phyloP scores from a whole-genome alignment of 2,888 invertebrate genomes.

The Agrotis puta region DNA sequence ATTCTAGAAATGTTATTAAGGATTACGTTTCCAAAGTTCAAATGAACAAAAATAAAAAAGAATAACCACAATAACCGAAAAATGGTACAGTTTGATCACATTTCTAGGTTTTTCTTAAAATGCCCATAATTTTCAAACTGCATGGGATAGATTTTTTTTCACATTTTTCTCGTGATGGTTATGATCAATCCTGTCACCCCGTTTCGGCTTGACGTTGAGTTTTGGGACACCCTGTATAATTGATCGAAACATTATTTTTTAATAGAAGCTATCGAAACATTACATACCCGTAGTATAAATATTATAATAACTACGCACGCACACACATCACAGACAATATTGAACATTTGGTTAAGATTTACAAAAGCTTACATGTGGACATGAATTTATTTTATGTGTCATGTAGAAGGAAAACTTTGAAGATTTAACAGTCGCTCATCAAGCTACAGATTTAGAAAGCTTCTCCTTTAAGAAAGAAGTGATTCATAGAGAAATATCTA shows the following conservation, averaged over 20 bases:
- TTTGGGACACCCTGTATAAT: too few species aligned
- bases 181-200: too few species aligned
- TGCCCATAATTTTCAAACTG: too few species aligned
- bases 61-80: too few species aligned
- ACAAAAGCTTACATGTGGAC: slow-evolving; percentile 28
- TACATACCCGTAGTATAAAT: slow-evolving; percentile 38
- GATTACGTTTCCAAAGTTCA: too few species aligned
- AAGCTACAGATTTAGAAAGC: slow-evolving; percentile 5
- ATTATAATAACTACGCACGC: slow-evolving; percentile 28
- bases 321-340: slow-evolving; percentile 12
- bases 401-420: slow-evolving; percentile 2
- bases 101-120: too few species aligned
- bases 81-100: too few species aligned
- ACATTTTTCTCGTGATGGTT: too few species aligned
- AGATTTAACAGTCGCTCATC: slow-evolving; percentile 25
- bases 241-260: slow-evolving; percentile 28
- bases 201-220: too few species aligned
- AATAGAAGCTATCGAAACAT: slow-evolving; percentile 29
- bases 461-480: slow-evolving; percentile 15
- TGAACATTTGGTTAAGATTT: slow-evolving; percentile 36
- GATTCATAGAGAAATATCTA: slow-evolving; percentile 51
- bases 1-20: too few species aligned
- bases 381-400: slow-evolving; percentile 23
- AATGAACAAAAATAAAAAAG: too few species aligned
- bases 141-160: too few species aligned